These are phyloP conservation scores for Drosophila sechellia DNA, from an alignment of 1,140 invertebrate species.

Conservation along the genomic window DNA sequence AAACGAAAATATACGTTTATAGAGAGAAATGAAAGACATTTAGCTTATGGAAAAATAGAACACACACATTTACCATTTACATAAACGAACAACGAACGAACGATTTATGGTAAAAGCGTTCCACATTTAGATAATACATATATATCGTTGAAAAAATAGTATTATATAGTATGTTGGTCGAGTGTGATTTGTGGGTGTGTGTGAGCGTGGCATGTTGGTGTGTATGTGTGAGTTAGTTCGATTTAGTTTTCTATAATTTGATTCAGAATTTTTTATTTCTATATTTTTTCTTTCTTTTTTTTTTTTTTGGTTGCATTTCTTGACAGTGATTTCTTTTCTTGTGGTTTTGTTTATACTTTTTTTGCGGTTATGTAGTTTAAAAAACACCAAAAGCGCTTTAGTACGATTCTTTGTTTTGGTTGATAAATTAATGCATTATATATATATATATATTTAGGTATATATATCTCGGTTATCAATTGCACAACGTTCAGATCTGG, in stretches of 20 bases:
- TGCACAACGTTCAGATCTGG: conserved; percentile 79
- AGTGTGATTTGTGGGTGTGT: conserved; percentile 33
- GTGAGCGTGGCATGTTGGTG: conserved; percentile 26
- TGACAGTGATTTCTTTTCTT: conserved; percentile 34
- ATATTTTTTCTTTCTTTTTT: conserved; percentile 20
- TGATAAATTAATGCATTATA: conserved; percentile 65
- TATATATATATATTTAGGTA: conserved; percentile 34
- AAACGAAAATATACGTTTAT: conserved; percentile 14
- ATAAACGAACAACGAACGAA: conserved; percentile 84
- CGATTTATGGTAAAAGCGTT: conserved; percentile 84
- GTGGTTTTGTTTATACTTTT: conserved; percentile 35
- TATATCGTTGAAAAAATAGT: conserved; percentile 71
- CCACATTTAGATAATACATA: conserved; percentile 84
- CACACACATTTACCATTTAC: conserved; percentile 83
- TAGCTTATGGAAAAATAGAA: conserved; percentile 78
- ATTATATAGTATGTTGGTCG: conserved; percentile 39
- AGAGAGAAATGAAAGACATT: conserved; percentile 57
- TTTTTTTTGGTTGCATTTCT: conserved; percentile 34
- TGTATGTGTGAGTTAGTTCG: conserved; percentile 43
- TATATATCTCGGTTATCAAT: conserved; percentile 50
- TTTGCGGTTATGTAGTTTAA: conserved; percentile 59
- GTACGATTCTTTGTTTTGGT: conserved; percentile 62
- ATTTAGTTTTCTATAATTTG: conserved; percentile 46
- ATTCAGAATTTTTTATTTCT: conserved; percentile 20
- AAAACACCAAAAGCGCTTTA: conserved; percentile 81